phyloP scores from a whole-genome alignment of 2,888 invertebrate genomes.

The Trichopoda pennipes region DNA sequence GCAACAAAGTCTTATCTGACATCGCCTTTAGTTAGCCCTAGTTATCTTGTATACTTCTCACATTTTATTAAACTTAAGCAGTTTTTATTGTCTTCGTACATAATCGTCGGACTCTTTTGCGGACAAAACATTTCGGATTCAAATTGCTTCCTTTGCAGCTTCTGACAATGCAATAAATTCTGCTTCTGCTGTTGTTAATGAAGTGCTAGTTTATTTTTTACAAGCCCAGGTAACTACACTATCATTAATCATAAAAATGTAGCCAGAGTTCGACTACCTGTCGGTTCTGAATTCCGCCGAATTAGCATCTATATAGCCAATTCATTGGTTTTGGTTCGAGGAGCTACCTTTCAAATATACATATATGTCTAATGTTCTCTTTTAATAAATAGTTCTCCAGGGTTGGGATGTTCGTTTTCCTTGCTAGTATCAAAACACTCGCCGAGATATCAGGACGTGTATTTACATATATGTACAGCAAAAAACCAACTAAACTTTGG shows the following conservation, averaged over 20 bases:
- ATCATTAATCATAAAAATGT: too few species aligned
- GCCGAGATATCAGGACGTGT: conserved; percentile 17
- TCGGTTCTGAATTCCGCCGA: too few species aligned
- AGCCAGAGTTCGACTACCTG: too few species aligned
- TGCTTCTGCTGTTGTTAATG: too few species aligned
- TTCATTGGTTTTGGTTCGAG: background rate
- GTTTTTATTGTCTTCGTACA: conserved; percentile 43
- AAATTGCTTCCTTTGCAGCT: background rate
- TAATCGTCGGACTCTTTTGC: conserved; percentile 4
- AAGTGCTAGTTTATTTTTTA: too few species aligned
- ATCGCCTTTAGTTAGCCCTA: too few species aligned
- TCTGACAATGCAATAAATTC: too few species aligned
- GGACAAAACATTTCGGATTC: background rate
- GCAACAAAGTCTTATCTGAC: too few species aligned
- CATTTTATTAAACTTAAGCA: too few species aligned
- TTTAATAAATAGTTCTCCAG: background rate
- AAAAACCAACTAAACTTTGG: conserved; percentile 34
- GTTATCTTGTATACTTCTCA: background rate
- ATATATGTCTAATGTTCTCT: background rate
- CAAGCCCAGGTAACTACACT: too few species aligned
- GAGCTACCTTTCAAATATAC: conserved; percentile 4
- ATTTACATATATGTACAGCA: conserved; percentile 31
- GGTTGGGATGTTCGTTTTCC: background rate
- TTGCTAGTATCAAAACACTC: conserved; percentile 26
- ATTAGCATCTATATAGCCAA: too few species aligned